Percentiles rank a stretch among this genome's conserved stretches.
Conservation (phyloP, 2,797 vertebrate species). For the Mallotus villosus region DNA sequence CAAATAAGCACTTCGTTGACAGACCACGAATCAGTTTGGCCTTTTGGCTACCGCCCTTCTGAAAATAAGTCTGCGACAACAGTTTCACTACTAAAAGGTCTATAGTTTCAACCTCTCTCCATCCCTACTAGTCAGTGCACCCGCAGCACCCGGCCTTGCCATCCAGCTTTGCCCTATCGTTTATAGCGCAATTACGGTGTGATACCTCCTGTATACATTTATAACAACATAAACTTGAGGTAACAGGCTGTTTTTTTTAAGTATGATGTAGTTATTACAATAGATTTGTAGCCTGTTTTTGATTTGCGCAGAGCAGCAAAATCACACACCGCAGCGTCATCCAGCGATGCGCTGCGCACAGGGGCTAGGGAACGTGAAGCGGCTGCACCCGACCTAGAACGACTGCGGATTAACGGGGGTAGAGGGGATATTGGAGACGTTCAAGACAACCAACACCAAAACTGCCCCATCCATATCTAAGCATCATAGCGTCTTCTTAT, state of each 20-base stretch:
- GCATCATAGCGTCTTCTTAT: conserved; percentile 3
- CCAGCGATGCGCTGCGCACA: conserved; percentile 63
- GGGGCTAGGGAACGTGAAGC: conserved; percentile 34
- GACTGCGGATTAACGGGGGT: conserved; percentile 43
- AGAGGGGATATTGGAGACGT: conserved; percentile 10
- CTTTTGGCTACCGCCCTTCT: neutral
- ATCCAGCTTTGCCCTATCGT: conserved; percentile 19
- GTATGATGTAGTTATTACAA: neutral
- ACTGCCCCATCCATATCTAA: conserved; percentile 13
- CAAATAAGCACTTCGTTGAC: neutral
- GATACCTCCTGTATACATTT: neutral
- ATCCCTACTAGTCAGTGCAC: conserved; percentile 16
- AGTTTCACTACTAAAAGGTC: conserved; percentile 22
- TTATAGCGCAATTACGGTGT: too few relatives aligned
- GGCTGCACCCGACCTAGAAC: conserved; percentile 26
- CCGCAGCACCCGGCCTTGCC: conserved; percentile 48
- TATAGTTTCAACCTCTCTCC: conserved; percentile 36
- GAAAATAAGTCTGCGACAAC: neutral
- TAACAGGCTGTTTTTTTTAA: neutral
- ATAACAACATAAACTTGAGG: neutral
- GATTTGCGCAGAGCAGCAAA: conserved; percentile 73
- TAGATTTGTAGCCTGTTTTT: conserved; percentile 27
- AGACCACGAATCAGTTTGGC: conserved; percentile 4
- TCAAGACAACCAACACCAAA: conserved; percentile 12
- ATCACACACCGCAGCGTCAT: conserved; percentile 66